Conservation (phyloP, 1,140 invertebrate genomes). For the Battus philenor region DNA sequence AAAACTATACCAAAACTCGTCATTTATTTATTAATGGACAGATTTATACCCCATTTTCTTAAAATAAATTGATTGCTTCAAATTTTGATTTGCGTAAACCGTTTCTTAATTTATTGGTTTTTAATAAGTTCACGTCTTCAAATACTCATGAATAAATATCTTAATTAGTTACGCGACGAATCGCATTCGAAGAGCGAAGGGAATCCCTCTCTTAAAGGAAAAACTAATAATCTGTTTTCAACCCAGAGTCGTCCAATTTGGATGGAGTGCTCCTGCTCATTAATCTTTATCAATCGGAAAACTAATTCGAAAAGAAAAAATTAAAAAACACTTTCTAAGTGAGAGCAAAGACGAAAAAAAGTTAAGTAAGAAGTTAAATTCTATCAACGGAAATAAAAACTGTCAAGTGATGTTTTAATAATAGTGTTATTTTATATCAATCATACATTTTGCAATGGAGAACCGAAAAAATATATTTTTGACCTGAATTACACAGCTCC, state of each 20-base stretch:
- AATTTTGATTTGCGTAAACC: too few relatives aligned
- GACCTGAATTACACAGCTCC: too few relatives aligned
- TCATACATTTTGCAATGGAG: too few relatives aligned
- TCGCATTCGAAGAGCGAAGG: conserved; percentile 9
- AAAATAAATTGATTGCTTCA: too few relatives aligned
- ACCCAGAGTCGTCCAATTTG: conserved; percentile 35
- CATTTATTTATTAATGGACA: too few relatives aligned
- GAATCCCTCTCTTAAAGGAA: conserved; percentile 17
- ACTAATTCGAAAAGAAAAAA: conserved; percentile 27
- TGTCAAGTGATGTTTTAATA: not conserved
- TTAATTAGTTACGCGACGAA: conserved; percentile 30
- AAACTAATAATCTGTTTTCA: conserved; percentile 40
- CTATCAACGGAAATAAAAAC: not conserved
- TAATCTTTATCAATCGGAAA: conserved; percentile 45
- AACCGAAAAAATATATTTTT: too few relatives aligned
- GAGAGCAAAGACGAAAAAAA: not conserved
- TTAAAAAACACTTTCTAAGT: conserved; percentile 17
- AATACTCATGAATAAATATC: conserved; percentile 29
- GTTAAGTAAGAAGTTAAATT: not conserved
- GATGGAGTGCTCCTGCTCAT: conserved; percentile 41
- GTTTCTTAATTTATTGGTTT: conserved; percentile 28
- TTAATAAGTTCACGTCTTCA: conserved; percentile 23
- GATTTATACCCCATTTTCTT: too few relatives aligned
- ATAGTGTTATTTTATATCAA: too few relatives aligned
- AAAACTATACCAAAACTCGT: too few relatives aligned